phyloP scores from a whole-genome alignment of 2,113 vertebrate species.

The Misgurnus anguillicaudatus region DNA sequence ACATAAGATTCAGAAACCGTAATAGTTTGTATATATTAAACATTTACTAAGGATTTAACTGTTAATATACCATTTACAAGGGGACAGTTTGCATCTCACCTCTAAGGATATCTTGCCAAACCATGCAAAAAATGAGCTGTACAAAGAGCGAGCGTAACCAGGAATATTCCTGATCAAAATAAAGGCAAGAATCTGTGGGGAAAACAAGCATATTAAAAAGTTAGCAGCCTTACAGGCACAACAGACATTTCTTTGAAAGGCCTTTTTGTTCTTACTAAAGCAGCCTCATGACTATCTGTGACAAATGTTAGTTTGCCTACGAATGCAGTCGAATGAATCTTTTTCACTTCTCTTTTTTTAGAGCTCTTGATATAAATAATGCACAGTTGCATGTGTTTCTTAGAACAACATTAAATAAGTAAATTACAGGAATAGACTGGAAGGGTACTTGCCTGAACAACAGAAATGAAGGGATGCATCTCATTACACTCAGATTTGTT shows the following conservation, averaged over 20 bases:
- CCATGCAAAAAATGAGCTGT: conserved; percentile 98
- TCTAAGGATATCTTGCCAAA: conserved; percentile 97
- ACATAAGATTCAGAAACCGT: no score
- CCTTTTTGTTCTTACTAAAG: not conserved
- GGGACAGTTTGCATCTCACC: conserved; percentile 71
- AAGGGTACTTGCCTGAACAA: conserved; percentile 84
- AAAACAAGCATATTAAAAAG: not conserved
- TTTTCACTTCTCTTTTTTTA: not conserved
- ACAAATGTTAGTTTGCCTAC: not conserved
- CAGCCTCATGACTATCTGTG: not conserved
- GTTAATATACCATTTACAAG: no score
- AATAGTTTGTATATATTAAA: no score
- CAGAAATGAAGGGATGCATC: conserved; percentile 93
- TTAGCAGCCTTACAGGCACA: not conserved
- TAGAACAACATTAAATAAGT: not conserved
- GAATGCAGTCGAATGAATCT: not conserved
- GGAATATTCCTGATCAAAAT: conserved; percentile 97
- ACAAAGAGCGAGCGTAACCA: conserved; percentile 89
- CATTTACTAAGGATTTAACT: no score
- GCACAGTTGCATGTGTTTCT: not conserved
- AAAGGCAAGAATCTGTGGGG: conserved; percentile 90
- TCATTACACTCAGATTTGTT: conserved; percentile 96
- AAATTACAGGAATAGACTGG: not conserved
- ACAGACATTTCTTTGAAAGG: not conserved
- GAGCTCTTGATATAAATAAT: not conserved